Percentiles rank a stretch among this genome's conserved stretches.
These are phyloP conservation scores for Acanthosepion pharaonis DNA, from an alignment of 2,888 invertebrate genomes.

Conservation along the genomic window DNA sequence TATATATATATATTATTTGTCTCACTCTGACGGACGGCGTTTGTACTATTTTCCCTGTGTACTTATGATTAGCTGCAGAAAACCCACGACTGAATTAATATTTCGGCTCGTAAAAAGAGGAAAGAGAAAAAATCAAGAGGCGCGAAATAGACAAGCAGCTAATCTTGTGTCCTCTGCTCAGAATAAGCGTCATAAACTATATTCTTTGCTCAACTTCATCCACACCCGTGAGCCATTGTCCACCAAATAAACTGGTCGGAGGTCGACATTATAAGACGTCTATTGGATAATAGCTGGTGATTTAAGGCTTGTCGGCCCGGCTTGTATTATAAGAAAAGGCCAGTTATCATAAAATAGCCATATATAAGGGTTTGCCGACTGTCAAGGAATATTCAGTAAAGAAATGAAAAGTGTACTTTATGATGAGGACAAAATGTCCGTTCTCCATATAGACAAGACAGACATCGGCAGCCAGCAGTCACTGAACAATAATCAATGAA, in stretches of 20 bases:
- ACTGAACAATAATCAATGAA: not conserved
- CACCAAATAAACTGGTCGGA: conserved; percentile 33
- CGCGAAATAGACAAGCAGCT: not conserved
- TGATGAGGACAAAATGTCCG: not conserved
- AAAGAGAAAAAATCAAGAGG: not conserved
- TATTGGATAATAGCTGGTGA: not conserved
- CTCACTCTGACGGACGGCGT: not conserved
- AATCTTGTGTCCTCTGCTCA: not conserved
- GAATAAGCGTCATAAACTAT: conserved; percentile 14
- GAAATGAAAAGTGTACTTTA: conserved; percentile 5
- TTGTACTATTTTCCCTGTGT: not conserved
- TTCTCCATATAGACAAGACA: not conserved
- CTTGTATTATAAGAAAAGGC: conserved; percentile 10
- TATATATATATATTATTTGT: too few species aligned
- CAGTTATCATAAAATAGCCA: conserved; percentile 23
- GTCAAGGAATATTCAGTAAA: not conserved
- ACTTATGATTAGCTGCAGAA: not conserved
- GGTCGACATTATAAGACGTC: conserved; percentile 8
- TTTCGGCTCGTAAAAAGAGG: conserved; percentile 11
- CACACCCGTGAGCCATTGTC: conserved; percentile 17
- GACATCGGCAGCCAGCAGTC: not conserved
- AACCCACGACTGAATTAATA: not conserved
- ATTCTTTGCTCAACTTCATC: conserved; percentile 6
- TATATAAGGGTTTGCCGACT: not conserved
- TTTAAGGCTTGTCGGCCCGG: conserved; percentile 7